Conservation (phyloP, 1,140 invertebrate genomes). For the Pachyrhynchus sulphureomaculatus region DNA sequence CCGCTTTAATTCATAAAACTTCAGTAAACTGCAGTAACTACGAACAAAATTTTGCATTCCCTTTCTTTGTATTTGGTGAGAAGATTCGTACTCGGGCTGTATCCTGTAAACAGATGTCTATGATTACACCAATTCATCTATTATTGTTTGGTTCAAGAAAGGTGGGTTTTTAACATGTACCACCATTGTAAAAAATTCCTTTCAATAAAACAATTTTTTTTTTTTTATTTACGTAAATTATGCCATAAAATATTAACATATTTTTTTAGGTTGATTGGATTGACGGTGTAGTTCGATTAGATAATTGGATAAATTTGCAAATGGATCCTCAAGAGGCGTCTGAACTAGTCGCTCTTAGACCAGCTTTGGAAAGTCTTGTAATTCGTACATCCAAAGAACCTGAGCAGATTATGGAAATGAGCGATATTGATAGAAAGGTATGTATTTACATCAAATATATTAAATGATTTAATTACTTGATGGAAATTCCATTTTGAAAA, state of each 20-base stretch:
- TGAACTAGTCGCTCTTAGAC: slow-evolving; percentile 80
- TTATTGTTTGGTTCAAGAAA: slow-evolving; percentile 89
- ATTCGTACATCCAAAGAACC: slow-evolving; percentile 77
- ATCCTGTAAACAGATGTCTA: slow-evolving; percentile 96
- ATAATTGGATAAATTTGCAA: slow-evolving; percentile 91
- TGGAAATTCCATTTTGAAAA: too few relatives aligned
- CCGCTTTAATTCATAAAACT: slow-evolving; percentile 93
- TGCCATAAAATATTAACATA: too few relatives aligned
- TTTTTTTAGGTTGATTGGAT: slow-evolving; percentile 46
- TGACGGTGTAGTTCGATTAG: slow-evolving; percentile 73
- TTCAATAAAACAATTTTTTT: too few relatives aligned
- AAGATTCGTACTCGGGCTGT: slow-evolving; percentile 96
- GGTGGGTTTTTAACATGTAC: slow-evolving; percentile 59
- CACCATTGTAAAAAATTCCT: slow-evolving; percentile 55
- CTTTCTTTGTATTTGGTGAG: slow-evolving; percentile 97
- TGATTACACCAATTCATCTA: slow-evolving; percentile 93
- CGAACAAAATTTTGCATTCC: slow-evolving; percentile 84
- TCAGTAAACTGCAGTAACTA: slow-evolving; percentile 93
- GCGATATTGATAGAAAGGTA: slow-evolving; percentile 59
- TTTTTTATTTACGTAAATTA: too few relatives aligned
- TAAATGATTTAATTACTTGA: too few relatives aligned
- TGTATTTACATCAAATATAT: slow-evolving; percentile 17
- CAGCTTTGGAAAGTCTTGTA: slow-evolving; percentile 83
- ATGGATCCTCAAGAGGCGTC: slow-evolving; percentile 79
- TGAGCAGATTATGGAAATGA: slow-evolving; percentile 62